Percentiles rank a stretch among this genome's conserved stretches.
These are phyloP conservation scores for Crotalus horridus DNA, from an alignment of 2,113 vertebrate species.

Conservation along the genomic window DNA sequence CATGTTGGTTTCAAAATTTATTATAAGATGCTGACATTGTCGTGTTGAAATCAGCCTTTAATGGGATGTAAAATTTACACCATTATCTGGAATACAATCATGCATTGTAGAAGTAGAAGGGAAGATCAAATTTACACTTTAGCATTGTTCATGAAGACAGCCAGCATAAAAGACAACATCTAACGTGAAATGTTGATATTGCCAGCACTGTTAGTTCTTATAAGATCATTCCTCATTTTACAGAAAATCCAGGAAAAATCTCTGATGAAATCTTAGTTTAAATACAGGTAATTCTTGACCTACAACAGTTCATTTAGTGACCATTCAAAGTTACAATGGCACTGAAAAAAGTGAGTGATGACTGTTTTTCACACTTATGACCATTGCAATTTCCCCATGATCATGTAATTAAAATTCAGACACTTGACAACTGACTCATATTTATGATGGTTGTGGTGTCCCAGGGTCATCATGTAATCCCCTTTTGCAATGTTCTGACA, in stretches of 20 bases:
- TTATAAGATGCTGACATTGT: not conserved
- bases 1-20: not conserved
- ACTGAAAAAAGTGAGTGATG: not conserved
- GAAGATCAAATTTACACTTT: not conserved
- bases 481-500: not conserved
- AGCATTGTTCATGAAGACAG: not conserved
- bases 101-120: not conserved
- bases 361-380: not conserved
- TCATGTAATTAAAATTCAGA: not conserved
- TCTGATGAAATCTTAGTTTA: not conserved
- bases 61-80: not conserved
- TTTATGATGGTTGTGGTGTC: not conserved
- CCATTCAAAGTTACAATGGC: not conserved
- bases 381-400: not conserved
- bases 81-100: not conserved
- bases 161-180: not conserved
- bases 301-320: too few species aligned
- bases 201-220: not conserved
- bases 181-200: not conserved
- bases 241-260: not conserved
- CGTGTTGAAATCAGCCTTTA: not conserved
- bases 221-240: not conserved
- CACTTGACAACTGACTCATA: not conserved
- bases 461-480: not conserved
- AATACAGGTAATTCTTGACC: not conserved